These are phyloP conservation scores for Agapornis canus DNA, from an alignment of 2,797 vertebrate species.

Conservation along the genomic window DNA sequence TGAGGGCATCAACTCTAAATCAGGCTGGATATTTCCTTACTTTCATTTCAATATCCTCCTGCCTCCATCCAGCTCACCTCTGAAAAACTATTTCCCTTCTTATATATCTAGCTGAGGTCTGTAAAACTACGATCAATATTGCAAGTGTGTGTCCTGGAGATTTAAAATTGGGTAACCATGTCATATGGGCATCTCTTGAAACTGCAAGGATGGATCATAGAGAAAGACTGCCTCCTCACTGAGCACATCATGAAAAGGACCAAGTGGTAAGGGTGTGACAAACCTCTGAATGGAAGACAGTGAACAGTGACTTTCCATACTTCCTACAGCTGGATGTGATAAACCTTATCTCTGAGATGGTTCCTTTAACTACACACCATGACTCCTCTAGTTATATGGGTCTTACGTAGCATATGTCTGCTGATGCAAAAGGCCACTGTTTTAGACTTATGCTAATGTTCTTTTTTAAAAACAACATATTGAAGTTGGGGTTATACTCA, in stretches of 20 bases:
- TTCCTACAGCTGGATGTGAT: background rate
- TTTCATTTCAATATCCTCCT: background rate
- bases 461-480: background rate
- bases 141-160: background rate
- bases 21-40: background rate
- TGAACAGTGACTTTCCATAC: background rate
- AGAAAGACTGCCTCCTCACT: background rate
- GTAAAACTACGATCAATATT: background rate
- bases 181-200: background rate
- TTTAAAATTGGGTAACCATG: background rate
- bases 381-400: accelerated
- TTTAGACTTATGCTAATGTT: background rate
- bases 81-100: background rate
- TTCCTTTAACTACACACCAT: background rate
- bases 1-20: background rate
- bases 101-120: background rate
- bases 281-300: background rate
- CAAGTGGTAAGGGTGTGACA: background rate
- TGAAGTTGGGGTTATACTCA: background rate
- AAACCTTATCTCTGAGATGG: background rate
- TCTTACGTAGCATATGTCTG: background rate
- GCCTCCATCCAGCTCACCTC: background rate
- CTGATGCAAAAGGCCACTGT: background rate
- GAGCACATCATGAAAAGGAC: background rate
- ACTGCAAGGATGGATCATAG: background rate